These are phyloP conservation scores for Drosophila picticornis DNA, from an alignment of 2,888 invertebrate genomes.

Conservation along the genomic window DNA sequence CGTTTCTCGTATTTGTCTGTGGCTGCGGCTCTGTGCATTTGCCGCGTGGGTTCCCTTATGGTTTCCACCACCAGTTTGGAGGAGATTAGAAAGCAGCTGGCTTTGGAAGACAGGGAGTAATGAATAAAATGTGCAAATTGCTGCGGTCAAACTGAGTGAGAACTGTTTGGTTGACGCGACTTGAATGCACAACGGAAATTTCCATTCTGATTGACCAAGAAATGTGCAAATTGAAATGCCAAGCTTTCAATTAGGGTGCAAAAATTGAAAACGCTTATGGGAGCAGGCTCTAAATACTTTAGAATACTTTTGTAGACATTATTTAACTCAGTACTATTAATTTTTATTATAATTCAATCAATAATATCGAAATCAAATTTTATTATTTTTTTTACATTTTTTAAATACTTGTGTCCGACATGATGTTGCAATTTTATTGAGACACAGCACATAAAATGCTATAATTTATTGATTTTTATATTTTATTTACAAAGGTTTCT, in stretches of 20 bases:
- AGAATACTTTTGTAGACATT: background rate
- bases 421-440: background rate
- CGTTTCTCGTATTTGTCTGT: conserved; percentile 18
- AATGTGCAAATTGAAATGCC: conserved; percentile 9
- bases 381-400: background rate
- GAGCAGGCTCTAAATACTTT: background rate
- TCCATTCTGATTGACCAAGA: background rate
- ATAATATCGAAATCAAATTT: background rate
- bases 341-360: too few species aligned
- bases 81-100: conserved; percentile 34
- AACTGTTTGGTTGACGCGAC: conserved; percentile 28
- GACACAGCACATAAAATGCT: background rate
- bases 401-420: too few species aligned
- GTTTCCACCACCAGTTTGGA: conserved; percentile 14
- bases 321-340: background rate
- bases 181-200: conserved; percentile 40
- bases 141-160: conserved; percentile 40
- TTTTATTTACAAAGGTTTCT: background rate
- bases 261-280: conserved; percentile 14
- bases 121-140: conserved; percentile 38
- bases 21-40: conserved; percentile 20
- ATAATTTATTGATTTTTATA: background rate
- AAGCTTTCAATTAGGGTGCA: conserved; percentile 21
- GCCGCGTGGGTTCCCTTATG: conserved; percentile 22
- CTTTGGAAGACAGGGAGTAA: background rate